phyloP scores from a whole-genome alignment of 2,113 vertebrate genomes.

The Thinocorus orbignyianus region DNA sequence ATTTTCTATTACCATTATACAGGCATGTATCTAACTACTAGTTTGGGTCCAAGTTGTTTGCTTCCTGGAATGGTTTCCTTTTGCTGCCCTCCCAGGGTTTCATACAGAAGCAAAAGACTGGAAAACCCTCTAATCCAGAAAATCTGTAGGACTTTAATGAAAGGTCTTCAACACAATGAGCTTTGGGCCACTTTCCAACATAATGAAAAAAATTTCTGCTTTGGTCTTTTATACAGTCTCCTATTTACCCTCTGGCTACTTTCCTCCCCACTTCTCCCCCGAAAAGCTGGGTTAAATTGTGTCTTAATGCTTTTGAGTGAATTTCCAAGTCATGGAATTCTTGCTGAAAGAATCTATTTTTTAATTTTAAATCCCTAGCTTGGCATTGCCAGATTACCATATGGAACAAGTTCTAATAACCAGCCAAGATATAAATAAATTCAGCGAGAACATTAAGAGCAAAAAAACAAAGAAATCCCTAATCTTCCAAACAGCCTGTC shows the following conservation, averaged over 20 bases:
- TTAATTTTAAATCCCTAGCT: conserved; percentile 35
- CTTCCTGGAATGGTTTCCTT: background rate
- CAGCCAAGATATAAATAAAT: conserved; percentile 68
- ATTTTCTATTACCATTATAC: background rate
- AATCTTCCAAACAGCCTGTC: conserved; percentile 9
- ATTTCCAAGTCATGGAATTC: background rate
- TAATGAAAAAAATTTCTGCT: background rate
- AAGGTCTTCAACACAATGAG: background rate
- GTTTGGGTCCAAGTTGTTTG: background rate
- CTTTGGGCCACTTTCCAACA: conserved; percentile 12
- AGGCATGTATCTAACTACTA: background rate
- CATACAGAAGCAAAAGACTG: background rate
- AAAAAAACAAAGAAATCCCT: conserved; percentile 26
- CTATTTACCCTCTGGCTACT: background rate
- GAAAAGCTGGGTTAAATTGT: background rate
- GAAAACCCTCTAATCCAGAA: conserved; percentile 31
- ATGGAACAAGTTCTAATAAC: conserved; percentile 65
- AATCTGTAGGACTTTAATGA: conserved; percentile 13
- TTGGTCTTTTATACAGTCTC: background rate
- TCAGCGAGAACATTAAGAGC: conserved; percentile 36
- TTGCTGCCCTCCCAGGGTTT: conserved; percentile 1
- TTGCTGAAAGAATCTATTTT: conserved; percentile 32
- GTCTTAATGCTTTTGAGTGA: background rate
- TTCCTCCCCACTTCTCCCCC: background rate
- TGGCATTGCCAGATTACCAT: conserved; percentile 63